These are phyloP conservation scores for Eupithecia inturbata DNA, from an alignment of 2,888 invertebrate species.

Conservation along the genomic window DNA sequence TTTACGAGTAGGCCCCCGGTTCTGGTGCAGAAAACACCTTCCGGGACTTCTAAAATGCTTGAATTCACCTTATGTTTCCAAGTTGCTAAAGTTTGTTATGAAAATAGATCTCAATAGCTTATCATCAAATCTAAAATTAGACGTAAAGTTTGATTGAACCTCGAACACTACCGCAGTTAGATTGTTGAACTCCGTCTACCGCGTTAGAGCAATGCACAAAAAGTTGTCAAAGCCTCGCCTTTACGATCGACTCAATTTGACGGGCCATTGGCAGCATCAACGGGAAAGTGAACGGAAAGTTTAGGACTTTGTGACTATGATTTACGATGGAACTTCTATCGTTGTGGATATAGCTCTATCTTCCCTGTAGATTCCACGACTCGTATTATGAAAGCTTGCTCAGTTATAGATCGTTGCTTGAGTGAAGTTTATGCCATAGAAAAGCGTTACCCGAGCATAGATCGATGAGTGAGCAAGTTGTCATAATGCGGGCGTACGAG, in stretches of 20 bases:
- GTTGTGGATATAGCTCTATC: background rate
- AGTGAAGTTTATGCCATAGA: no score
- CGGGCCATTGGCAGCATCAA: conserved; percentile 17
- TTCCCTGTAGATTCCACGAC: background rate
- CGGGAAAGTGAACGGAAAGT: conserved; percentile 5
- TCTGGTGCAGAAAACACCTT: no score
- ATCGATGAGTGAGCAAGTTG: no score
- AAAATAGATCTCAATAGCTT: background rate
- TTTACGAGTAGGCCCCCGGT: no score
- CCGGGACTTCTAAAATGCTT: background rate
- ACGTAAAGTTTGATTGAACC: conserved; percentile 3
- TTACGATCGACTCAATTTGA: conserved; percentile 21
- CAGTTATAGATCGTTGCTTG: no score
- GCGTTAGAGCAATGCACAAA: conserved; percentile 6
- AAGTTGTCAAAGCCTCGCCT: conserved; percentile 17
- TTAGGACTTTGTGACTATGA: background rate
- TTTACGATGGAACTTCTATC: conserved; percentile 10
- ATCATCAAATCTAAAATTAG: background rate
- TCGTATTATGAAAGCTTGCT: no score
- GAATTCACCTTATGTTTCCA: no score
- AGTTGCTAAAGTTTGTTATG: background rate
- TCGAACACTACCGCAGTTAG: background rate
- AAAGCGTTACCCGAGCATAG: no score
- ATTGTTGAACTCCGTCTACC: background rate
- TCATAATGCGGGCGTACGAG: no score